Evolutionary conservation across 1,140 invertebrate genomes (phyloP), one percentile per base, ranked within the genome.

Genomic region (Pectinophora gossypiella): DNA sequence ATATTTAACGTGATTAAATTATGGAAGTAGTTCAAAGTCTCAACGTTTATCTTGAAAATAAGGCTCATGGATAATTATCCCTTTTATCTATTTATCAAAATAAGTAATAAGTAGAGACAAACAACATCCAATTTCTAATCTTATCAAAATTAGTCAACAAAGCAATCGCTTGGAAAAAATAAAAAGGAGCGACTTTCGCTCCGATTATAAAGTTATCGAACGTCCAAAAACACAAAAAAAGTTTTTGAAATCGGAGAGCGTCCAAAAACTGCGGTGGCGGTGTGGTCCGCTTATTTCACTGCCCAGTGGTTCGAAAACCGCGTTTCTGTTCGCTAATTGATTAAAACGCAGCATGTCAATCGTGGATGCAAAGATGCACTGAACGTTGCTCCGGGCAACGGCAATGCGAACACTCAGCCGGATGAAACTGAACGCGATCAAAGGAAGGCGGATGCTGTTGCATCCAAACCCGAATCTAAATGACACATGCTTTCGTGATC

Each of bases 271-370:
- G 66, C 72, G 75, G 80, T 76, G 72, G 62, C 59, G 54, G 55
- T 64, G 63, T 60, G 71, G 58, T 64, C 64, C 65, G 67, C 68
- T 81, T 72, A 74, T 83, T 83, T 83, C 76, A 81, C 79, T 83
- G 81, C 58, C 70, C 81, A 85, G 10, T 81, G 81, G 64, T 9
- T 62, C 68, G 81, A 68, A 66, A 82, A 81, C 68, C 72, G 64
- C 68, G 63, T 71, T 66, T 74, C 65, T 74, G 70, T 67, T 64
- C 58, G 72, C 64, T 85, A 85, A 85, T 85, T 85, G 81, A 85
- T 83, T 85, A 85, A 83, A 83, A 85, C 77, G 73, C 81, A 77
- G 56, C 69, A 55, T 68, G 76, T 81, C 80, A 81, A 79, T 84
- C 75, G 46, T 58, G 59, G 70, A 68, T 58, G 55, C 55, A 70